Evolutionary conservation across 1,140 invertebrate species (phyloP), one percentile per base, ranked within the genome.

Genomic region (Diorhabda elongata): DNA sequence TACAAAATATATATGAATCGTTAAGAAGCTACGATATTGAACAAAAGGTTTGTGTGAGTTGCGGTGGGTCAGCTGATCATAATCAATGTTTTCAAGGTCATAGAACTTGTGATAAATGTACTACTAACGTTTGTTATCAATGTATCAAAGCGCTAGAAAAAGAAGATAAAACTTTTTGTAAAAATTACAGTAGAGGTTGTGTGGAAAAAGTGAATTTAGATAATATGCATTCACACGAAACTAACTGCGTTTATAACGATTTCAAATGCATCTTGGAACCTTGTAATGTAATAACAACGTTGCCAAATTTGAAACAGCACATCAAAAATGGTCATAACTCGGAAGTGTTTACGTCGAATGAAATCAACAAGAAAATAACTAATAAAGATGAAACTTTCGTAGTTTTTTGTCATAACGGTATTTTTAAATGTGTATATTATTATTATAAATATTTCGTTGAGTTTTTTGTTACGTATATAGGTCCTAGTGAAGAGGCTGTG

Each of bases 181-280:
- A 66, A 45, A 71, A 74, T 47, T 58, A 56, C 41, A 11, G n/a
- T 6, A 64, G 58, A 67, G 72, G 72, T 52, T 74, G 72, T 67
- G 60, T n/a, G 64, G 64, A 42, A 41, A 8, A 56, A 9, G 8
- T 66, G 56, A 6, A 59, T 5, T 42, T 26, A 1, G 58, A 66
- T 7, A 42, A 58, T 44, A 6, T 64, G 41, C 44, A 65, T 26
- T 42, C 58, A n/a, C 70, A 71, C 8, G 8, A 64, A 58, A n/a
- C 9, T 11, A 58, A 71, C 58, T 71, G 70, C 47, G 26, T n/a
- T 26, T 71, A 56, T 44, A 64, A 58, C 4, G 47, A 61, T 6
- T 52, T 69, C 3, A 9, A 65, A 43, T 71, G 70, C 43, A 67
- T 56, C 42, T 5, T 69, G 26, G 5, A 44, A 42, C 42, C 44